Evolutionary conservation across 2,888 invertebrate genomes (phyloP), one percentile per base, ranked within the genome.

Genomic region (Nematopogon swammerdamellus): DNA sequence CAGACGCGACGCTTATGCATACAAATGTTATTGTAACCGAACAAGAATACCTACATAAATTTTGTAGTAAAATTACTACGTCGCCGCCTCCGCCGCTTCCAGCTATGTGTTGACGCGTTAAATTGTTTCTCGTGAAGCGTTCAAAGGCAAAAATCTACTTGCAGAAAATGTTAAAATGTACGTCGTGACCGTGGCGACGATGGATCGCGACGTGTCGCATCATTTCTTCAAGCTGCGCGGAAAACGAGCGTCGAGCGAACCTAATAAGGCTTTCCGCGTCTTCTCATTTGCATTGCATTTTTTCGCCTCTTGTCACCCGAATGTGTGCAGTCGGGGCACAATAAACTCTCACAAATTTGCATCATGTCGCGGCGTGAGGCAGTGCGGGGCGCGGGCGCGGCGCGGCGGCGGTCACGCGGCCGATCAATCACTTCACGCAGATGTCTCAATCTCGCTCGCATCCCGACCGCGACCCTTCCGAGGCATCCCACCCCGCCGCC

Each of bases 341-440:
- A 36, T 36, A 14, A 14, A 36, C 25, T 25, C 25, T 4, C 25
- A 25, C 25, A 4, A n/a, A n/a, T n/a, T 4, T 10, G 25, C 25
- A 10, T 25, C 25, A 4, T 10, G 25, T 10, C 25, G 25, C 25
- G 5, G 25, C 25, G 5, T 25, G 25, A 8, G 25, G 25, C 25
- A 25, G n/a, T n/a, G n/a, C n/a, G n/a, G n/a, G 25, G 5, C 25
- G 25, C 25, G 5, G 25, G 5, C 25, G 25, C 25, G 25, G 10
- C 5, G 25, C 4, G 66, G 67, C 68, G 70, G 72, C 72, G 70
- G 72, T 74, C 71, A 72, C 60, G 66, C 57, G 57, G 49, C 65
- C 58, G 65, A 79, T 79, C 76, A 75, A 79, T 79, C 79, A 75
- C 61, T 61, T 62, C 68, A 62, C 65, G 69, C 36, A 67, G 71